These are phyloP conservation scores for Seriola quinqueradiata DNA, from an alignment of 2,113 vertebrate species.

Conservation along the genomic window DNA sequence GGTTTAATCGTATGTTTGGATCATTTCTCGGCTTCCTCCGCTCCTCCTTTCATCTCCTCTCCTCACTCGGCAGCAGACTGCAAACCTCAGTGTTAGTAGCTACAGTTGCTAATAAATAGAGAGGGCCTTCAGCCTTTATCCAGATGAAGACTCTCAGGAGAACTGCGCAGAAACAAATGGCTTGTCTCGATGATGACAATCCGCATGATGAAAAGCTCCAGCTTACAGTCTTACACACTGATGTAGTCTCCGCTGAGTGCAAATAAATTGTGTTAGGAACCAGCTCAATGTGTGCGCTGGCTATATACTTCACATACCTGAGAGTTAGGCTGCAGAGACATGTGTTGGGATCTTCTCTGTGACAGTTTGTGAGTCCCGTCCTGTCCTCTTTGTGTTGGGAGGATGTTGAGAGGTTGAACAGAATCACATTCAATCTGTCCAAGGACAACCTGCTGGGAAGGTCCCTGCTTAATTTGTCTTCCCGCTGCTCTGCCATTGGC, in stretches of 20 bases:
- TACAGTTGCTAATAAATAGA: constrained; percentile 84
- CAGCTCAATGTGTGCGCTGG: constrained; percentile 27
- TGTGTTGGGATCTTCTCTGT: constrained; percentile 15
- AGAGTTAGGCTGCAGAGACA: constrained; percentile 39
- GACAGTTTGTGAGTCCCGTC: constrained; percentile 36
- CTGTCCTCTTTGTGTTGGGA: constrained; percentile 57
- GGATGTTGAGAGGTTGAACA: constrained; percentile 71
- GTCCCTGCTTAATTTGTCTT: constrained; percentile 75
- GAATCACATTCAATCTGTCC: constrained; percentile 67
- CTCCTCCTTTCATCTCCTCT: constrained; percentile 65
- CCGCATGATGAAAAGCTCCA: constrained; percentile 55
- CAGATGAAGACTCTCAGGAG: constrained; percentile 66
- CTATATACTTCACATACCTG: constrained; percentile 39
- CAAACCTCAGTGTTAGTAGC: constrained; percentile 74
- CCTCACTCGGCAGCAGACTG: constrained; percentile 59
- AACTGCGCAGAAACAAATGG: constrained; percentile 57
- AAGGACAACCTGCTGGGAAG: constrained; percentile 76
- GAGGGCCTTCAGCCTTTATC: constrained; percentile 62
- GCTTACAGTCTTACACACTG: constrained; percentile 18
- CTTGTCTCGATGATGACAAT: constrained; percentile 64
- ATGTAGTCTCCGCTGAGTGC: constrained; percentile 33
- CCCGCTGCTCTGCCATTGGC: constrained; percentile 67
- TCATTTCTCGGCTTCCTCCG: constrained; percentile 55
- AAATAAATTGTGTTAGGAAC: constrained; percentile 46
- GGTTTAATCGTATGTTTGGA: constrained; percentile 57